Percentiles rank a stretch among this genome's conserved stretches.
These are phyloP conservation scores for Myotis planiceps DNA, from an alignment of 2,797 vertebrate genomes.

Conservation along the genomic window DNA sequence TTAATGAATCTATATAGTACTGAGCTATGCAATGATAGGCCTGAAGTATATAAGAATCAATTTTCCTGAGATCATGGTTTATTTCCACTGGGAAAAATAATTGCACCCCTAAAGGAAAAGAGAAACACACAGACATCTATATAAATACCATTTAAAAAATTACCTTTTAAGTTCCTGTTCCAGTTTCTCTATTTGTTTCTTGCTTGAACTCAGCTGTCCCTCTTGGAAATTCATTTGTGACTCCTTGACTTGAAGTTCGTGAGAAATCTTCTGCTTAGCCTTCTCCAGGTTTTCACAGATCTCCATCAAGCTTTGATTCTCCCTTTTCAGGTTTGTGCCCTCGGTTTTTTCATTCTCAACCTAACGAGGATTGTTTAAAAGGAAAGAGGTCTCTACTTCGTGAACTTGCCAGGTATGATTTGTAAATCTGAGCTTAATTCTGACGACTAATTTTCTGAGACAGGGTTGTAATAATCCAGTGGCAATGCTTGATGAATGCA, in stretches of 20 bases:
- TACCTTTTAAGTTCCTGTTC: conserved; percentile 96
- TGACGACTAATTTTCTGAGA: not conserved
- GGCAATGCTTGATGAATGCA: not conserved
- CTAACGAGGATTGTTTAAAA: conserved; percentile 81
- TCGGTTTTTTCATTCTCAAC: conserved; percentile 94
- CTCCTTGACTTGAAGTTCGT: conserved; percentile 95
- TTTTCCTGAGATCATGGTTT: not conserved
- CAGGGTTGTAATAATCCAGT: fast-evolving
- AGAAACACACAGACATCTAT: not conserved
- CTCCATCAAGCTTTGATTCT: conserved; percentile 94
- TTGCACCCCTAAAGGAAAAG: not conserved
- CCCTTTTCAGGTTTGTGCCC: conserved; percentile 91
- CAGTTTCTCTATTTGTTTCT: conserved; percentile 92
- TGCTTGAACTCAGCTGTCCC: conserved; percentile 92
- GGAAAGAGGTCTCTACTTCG: not conserved
- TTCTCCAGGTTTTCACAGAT: conserved; percentile 94
- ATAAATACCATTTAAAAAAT: not conserved
- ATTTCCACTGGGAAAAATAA: not conserved
- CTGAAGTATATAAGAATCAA: not conserved
- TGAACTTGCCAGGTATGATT: not conserved
- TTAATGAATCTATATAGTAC: not conserved
- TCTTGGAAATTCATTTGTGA: conserved; percentile 94
- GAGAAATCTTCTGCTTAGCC: conserved; percentile 90
- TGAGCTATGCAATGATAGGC: not conserved
- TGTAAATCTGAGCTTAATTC: not conserved